Percentiles rank a stretch among this genome's conserved stretches.
Conservation (phyloP, 2,888 invertebrate species). For the Acrocyrtus sp. region DNA sequence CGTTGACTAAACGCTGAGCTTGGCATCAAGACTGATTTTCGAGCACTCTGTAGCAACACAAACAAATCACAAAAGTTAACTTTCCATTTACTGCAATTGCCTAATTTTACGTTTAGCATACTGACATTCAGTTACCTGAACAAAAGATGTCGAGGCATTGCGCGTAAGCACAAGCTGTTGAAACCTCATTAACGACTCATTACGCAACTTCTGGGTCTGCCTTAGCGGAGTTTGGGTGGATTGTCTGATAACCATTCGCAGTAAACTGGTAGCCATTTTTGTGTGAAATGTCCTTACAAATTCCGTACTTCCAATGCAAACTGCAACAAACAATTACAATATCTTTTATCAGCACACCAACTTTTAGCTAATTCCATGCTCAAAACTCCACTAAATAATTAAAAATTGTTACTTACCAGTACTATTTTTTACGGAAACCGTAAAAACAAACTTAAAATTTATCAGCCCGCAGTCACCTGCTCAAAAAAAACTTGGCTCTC, state of each 20-base stretch:
- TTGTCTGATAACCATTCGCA: constrained; percentile 37
- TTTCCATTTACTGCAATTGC: not conserved
- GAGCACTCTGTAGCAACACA: constrained; percentile 15
- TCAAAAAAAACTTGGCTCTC: too few relatives aligned
- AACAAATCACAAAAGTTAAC: not conserved
- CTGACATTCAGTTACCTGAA: constrained; percentile 36
- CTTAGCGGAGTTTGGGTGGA: constrained; percentile 26
- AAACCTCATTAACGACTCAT: constrained; percentile 21
- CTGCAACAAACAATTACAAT: too few relatives aligned
- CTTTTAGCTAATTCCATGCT: too few relatives aligned
- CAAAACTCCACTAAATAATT: too few relatives aligned
- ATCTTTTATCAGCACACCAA: too few relatives aligned
- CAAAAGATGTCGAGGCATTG: constrained; percentile 24
- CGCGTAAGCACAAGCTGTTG: constrained; percentile 24
- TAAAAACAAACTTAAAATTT: too few relatives aligned
- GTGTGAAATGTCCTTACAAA: too few relatives aligned
- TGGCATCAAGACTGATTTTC: constrained; percentile 13
- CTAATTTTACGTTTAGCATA: not conserved
- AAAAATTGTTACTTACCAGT: too few relatives aligned
- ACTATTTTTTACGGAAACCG: too few relatives aligned
- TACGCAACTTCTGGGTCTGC: constrained; percentile 30
- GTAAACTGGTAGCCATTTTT: constrained; percentile 36
- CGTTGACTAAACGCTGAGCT: constrained; percentile 37
- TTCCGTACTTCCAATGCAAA: too few relatives aligned
- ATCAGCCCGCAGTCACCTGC: too few relatives aligned